These are phyloP conservation scores for Tragelaphus scriptus DNA, from an alignment of 2,113 vertebrate species.

Conservation along the genomic window DNA sequence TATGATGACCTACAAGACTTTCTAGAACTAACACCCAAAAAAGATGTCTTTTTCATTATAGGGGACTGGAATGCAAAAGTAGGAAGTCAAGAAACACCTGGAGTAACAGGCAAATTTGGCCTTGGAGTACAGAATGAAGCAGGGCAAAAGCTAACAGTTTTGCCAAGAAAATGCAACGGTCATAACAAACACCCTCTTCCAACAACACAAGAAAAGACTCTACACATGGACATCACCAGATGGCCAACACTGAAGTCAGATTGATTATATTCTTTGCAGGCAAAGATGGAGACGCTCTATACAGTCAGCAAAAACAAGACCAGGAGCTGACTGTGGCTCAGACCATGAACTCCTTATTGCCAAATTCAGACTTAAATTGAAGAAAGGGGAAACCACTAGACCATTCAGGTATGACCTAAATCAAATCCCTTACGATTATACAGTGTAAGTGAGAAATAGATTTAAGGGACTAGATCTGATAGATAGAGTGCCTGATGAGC, in stretches of 20 bases:
- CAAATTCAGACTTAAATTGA: too few species aligned
- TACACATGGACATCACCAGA: not conserved
- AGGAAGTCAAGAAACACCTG: not conserved
- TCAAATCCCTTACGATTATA: not conserved
- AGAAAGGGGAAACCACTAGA: too few species aligned
- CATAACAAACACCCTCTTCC: not conserved
- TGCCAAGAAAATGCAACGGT: not conserved
- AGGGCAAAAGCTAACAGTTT: too few species aligned
- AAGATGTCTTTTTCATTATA: not conserved
- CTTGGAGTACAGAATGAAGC: too few species aligned
- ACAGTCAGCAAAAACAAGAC: not conserved
- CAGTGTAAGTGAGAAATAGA: not conserved
- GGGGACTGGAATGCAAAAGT: not conserved
- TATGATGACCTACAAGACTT: not conserved
- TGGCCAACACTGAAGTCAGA: not conserved
- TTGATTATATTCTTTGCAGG: not conserved
- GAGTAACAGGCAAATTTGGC: not conserved
- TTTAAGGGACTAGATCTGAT: not conserved
- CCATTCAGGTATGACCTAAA: not conserved
- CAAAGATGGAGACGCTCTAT: not conserved
- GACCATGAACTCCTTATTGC: not conserved
- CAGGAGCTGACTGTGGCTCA: not conserved
- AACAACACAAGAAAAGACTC: not conserved
- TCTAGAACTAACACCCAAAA: not conserved
- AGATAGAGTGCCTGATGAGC: not conserved